Base-by-base conservation (phyloP, 1,140 invertebrate species). In the Drosophila paulistorum region DNA sequence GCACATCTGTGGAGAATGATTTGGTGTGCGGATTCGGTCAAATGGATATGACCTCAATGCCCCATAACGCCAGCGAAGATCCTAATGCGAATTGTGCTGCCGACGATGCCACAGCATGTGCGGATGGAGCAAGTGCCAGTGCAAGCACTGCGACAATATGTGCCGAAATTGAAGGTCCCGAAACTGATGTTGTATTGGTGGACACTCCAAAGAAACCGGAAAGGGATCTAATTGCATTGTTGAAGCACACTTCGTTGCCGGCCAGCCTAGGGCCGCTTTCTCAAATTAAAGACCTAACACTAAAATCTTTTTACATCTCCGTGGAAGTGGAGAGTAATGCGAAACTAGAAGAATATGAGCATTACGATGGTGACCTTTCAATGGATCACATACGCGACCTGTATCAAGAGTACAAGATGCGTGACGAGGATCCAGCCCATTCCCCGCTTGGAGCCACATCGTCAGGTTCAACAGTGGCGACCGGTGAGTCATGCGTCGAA, bases 121-220 rank as follows among this genome's bases (percentile, higher is more conserved):
- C 96, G 33, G 74, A 79, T 41, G 94, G 93, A 9, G 94, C 94
- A 92, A 59, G 92, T 85, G 85, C 64, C 1, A 75, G 94, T 41
- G 93, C 94, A 73, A 94, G 94, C 0, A 45, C 76, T 7, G 94
- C 94, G 3, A 91, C 93, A 17, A 94, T 95, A 23, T 94, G 94
- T 7, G 96, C 95, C 0, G 95, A 96, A 92, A 95, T 96, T 30
- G 95, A 95, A 87, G 94, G 93, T 10, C 94, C 95, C 59, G 95
- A 96, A 85, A 94, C 93, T 35, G 95, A 95, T 91, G 93, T 95
- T 1, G 94, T 95, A 7, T 94, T 93, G 30, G 94, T 96, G 20
- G 95, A 96, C 70, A 94, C 95, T n/a, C 95, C 95, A 0, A 94
- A 93, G 1, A 92, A 93, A 42, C 95, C 95, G 5, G 93, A 95